Conservation (phyloP, 2,113 vertebrate species). For the Engraulis encrasicolus region DNA sequence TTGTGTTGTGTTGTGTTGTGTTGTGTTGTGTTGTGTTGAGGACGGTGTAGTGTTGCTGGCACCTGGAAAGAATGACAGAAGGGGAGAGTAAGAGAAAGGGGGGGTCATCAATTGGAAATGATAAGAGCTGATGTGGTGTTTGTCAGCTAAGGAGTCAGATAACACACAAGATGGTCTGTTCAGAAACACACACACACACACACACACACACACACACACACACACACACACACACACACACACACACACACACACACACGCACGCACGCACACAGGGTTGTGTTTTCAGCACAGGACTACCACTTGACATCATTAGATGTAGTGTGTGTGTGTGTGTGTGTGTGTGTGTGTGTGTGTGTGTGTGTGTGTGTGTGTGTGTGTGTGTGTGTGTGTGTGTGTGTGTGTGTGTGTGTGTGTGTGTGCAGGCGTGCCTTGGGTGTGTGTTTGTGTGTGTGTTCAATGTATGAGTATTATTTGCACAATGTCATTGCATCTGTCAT, state of each 20-base stretch:
- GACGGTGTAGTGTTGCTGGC: neutral
- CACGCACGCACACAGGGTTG: neutral
- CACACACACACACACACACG: neutral
- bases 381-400: neutral
- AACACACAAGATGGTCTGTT: constrained; percentile 16
- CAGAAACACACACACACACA: neutral
- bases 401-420: neutral
- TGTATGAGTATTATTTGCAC: neutral
- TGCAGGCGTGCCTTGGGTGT: too few relatives aligned
- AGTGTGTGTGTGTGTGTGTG: too few relatives aligned
- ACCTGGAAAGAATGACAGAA: neutral
- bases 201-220: neutral
- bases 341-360: neutral
- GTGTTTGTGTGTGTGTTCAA: neutral
- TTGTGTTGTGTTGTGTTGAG: neutral
- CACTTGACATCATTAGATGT: neutral
- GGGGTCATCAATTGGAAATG: neutral
- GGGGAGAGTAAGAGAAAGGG: neutral
- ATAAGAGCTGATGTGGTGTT: constrained; percentile 13
- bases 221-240: too few relatives aligned
- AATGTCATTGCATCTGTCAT: too few relatives aligned
- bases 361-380: constrained; percentile 14
- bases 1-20: neutral
- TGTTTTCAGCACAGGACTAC: neutral
- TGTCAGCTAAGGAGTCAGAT: constrained; percentile 1